Evolutionary conservation across 2,888 invertebrate species (phyloP), one percentile per base, ranked within the genome.

Genomic region (Halictus ligatus): DNA sequence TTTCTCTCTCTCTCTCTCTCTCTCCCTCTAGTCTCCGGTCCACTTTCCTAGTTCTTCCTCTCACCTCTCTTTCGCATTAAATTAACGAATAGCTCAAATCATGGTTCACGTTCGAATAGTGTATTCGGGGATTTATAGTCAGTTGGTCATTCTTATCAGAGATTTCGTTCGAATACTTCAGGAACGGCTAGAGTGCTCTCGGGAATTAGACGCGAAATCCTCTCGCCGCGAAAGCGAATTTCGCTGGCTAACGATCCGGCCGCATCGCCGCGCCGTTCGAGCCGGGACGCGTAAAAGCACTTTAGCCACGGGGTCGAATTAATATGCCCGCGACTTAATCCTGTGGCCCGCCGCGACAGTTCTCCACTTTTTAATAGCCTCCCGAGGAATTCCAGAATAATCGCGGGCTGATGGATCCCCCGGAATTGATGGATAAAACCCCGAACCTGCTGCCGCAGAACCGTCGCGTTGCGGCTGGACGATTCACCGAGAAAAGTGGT

Each of bases 251-350:
- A 29, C 67, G 48, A 25, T 25, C 46, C 6, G 72, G 54, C 43
- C 60, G n/a, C 72, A 54, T 54, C 54, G n/a, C n/a, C 64, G 73
- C 54, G 10, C 54, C 71, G 73, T 74, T 86, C 21, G 21, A 78
- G 83, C 78, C 64, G 15, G 54, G 75, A 84, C 87, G 87, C 81
- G 87, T 64, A 80, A 87, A 87, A 84, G 87, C 87, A 87, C 84
- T 87, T 83, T 81, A 74, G 73, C 73, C 25, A 77, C 54, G 75
- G 82, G 72, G 78, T 75, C 80, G 86, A 89, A 84, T 88, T 83
- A 89, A 89, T 81, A 88, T 74, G 46, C 46, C 13, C 78, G 78
- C 75, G 71, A 71, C 75, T 86, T 90, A 90, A 89, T 89, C 60
- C 50, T 18, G 74, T 82, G 50, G 13, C 72, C 77, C 25, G 60